These are phyloP conservation scores for Fundulus diaphanus DNA, from an alignment of 2,797 vertebrate species.

Conservation along the genomic window DNA sequence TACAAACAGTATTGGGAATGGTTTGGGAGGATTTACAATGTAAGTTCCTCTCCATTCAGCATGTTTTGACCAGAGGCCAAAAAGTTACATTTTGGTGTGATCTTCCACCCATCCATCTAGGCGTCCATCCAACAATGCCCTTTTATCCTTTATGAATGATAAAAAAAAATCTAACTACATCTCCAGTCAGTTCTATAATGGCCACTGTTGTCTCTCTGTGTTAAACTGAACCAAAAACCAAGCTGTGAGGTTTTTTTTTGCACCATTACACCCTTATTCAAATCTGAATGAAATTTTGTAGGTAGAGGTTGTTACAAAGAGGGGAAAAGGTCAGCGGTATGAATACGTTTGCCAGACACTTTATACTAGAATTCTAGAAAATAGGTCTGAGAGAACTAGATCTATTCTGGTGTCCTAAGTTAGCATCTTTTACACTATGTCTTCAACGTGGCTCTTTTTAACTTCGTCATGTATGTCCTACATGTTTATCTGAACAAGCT, in stretches of 20 bases:
- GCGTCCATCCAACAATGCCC: no score
- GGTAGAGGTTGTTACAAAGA: background rate
- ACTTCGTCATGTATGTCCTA: background rate
- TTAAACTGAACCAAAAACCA: background rate
- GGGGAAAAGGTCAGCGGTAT: background rate
- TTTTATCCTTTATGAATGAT: no score
- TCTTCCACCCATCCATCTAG: no score
- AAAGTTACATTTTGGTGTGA: no score
- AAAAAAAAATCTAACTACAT: no score
- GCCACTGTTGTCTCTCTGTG: background rate
- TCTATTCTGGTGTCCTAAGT: no score
- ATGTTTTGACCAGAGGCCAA: no score
- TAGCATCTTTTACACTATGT: no score
- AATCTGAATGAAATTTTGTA: background rate
- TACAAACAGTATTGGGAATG: no score
- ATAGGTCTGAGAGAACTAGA: background rate
- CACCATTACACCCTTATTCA: background rate
- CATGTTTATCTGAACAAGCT: slow-evolving; percentile 17
- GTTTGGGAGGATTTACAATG: no score
- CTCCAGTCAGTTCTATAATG: background rate
- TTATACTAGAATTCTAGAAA: background rate
- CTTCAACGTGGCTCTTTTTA: background rate
- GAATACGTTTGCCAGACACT: background rate
- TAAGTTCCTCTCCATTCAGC: no score
- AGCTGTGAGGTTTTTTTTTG: background rate